Conservation (phyloP, 2,113 vertebrate species). For the Candoia aspera region DNA sequence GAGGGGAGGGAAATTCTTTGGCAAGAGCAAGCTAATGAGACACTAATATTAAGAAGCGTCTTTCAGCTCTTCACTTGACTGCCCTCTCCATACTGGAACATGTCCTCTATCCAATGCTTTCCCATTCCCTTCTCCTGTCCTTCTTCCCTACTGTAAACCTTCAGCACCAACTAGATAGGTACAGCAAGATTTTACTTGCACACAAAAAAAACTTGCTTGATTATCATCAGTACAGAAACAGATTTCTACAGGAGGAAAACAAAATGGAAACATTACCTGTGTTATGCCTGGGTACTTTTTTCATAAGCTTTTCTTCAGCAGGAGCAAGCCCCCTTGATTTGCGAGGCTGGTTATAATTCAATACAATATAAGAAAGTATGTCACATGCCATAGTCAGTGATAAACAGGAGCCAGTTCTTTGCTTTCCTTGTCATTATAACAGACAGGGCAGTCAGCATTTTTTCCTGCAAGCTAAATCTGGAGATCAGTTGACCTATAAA, state of each 20-base stretch:
- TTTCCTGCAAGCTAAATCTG: background rate
- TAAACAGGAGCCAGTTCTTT: background rate
- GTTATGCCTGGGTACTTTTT: background rate
- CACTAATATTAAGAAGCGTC: background rate
- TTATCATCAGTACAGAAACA: background rate
- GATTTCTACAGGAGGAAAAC: background rate
- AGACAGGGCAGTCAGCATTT: background rate
- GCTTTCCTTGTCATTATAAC: background rate
- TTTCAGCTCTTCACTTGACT: background rate
- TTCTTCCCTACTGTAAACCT: background rate
- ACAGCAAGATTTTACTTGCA: background rate
- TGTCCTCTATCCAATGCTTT: background rate
- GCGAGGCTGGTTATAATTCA: background rate
- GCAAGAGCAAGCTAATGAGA: background rate
- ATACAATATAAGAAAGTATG: background rate
- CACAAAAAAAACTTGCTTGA: background rate
- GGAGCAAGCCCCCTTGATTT: background rate
- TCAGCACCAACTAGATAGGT: background rate
- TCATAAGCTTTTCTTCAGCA: background rate
- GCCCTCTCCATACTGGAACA: background rate
- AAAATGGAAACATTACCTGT: background rate
- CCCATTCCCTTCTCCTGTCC: constrained; percentile 3
- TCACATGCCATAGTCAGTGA: background rate
- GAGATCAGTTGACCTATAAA: background rate
- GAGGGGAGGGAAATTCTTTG: background rate